phyloP scores from a whole-genome alignment of 1,140 invertebrate genomes.

The Philaenus spumarius region DNA sequence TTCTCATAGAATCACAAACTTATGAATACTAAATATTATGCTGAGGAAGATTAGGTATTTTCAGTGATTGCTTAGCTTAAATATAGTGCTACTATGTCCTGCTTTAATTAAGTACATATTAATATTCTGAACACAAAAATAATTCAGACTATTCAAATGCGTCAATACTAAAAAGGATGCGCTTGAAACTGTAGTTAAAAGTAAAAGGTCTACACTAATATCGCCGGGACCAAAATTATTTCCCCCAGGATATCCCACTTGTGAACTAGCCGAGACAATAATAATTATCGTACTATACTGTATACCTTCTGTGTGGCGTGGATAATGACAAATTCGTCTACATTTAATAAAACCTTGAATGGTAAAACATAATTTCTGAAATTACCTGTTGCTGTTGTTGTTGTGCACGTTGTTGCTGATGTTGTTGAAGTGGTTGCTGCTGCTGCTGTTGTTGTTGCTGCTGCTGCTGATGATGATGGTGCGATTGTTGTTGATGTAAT shows the following conservation, averaged over 20 bases:
- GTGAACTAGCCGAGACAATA: not conserved
- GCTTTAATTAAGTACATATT: too few relatives aligned
- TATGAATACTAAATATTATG: too few relatives aligned
- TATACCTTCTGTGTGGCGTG: conserved; percentile 8
- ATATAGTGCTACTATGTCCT: too few relatives aligned
- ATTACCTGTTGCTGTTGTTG: conserved; percentile 26
- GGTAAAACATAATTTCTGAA: conserved; percentile 18
- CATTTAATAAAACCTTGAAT: not conserved
- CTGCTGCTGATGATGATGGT: not conserved
- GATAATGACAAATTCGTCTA: not conserved
- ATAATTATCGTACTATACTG: not conserved
- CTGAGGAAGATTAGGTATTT: too few relatives aligned
- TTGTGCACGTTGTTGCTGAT: conserved; percentile 3
- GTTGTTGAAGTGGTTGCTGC: conserved; percentile 10
- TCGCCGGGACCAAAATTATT: not conserved
- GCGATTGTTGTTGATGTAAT: not conserved
- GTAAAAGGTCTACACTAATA: too few relatives aligned
- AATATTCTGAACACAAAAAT: too few relatives aligned
- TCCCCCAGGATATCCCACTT: not conserved
- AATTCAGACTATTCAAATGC: too few relatives aligned
- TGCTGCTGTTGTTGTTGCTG: conserved; percentile 10
- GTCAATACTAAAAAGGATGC: too few relatives aligned
- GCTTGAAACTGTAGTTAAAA: too few relatives aligned
- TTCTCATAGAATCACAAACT: too few relatives aligned
- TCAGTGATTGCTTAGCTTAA: too few relatives aligned